Conservation (phyloP, 2,888 invertebrate species). For the Scaptomyza parva region DNA sequence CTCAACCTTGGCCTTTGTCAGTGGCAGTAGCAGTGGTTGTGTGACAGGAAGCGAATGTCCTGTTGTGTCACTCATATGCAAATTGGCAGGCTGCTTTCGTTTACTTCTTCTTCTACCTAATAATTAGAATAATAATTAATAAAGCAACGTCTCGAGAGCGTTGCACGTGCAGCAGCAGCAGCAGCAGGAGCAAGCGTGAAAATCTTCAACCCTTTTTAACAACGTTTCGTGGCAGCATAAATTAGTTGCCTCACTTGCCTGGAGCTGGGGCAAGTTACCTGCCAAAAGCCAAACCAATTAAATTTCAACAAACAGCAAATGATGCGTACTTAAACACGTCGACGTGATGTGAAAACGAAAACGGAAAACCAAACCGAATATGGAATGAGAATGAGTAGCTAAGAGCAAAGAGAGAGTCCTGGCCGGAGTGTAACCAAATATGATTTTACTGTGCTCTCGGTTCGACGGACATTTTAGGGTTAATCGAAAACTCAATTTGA, state of each 20-base stretch:
- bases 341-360: constrained; percentile 69
- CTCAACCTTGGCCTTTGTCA: constrained; percentile 39
- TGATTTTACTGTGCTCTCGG: constrained; percentile 46
- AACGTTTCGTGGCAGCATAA: constrained; percentile 50
- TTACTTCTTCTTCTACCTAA: constrained; percentile 58
- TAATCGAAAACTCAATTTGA: constrained; percentile 70
- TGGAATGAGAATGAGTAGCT: background rate
- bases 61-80: constrained; percentile 81
- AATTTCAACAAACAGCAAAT: constrained; percentile 77
- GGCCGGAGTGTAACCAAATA: constrained; percentile 62
- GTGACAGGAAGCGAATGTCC: constrained; percentile 78
- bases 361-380: constrained; percentile 1
- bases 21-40: constrained; percentile 46
- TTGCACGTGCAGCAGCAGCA: constrained; percentile 4
- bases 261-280: constrained; percentile 47
- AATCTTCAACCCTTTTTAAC: constrained; percentile 54
- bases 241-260: constrained; percentile 70
- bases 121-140: constrained; percentile 81
- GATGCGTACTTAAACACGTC: constrained; percentile 80
- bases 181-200: constrained; percentile 34
- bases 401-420: background rate
- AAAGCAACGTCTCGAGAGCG: constrained; percentile 69
- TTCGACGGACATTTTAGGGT: constrained; percentile 48
- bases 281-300: constrained; percentile 74
- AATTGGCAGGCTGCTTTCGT: constrained; percentile 63